These are phyloP conservation scores for Oryzaephilus surinamensis DNA, from an alignment of 1,140 invertebrate genomes.

Conservation along the genomic window DNA sequence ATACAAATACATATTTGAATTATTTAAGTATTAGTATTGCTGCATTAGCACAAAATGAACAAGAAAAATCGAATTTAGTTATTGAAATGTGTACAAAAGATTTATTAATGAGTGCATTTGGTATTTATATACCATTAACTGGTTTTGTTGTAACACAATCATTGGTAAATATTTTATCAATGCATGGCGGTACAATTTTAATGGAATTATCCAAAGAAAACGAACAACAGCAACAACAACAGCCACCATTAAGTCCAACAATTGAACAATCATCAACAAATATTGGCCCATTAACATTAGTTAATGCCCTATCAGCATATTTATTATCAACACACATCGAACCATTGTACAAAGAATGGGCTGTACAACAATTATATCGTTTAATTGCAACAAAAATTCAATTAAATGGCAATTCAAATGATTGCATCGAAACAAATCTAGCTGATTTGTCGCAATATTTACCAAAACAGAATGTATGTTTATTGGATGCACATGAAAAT, in stretches of 20 bases:
- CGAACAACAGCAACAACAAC: too few species aligned
- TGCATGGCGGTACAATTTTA: slow-evolving; percentile 36
- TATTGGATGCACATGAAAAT: slow-evolving; percentile 47
- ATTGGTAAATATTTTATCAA: slow-evolving; percentile 45
- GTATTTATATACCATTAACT: slow-evolving; percentile 21
- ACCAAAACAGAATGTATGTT: slow-evolving; percentile 33
- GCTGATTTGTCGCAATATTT: slow-evolving; percentile 41
- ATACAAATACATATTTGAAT: slow-evolving; percentile 37
- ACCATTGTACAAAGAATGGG: slow-evolving; percentile 46
- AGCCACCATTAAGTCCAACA: slow-evolving; percentile 9
- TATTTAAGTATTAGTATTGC: slow-evolving; percentile 47
- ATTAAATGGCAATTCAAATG: slow-evolving; percentile 21
- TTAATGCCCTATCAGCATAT: slow-evolving; percentile 54
- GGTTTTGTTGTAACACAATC: slow-evolving; percentile 51
- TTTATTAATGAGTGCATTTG: slow-evolving; percentile 35
- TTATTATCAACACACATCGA: slow-evolving; percentile 43
- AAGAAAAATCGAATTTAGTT: slow-evolving; percentile 43
- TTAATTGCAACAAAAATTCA: slow-evolving; percentile 30
- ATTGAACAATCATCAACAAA: slow-evolving; percentile 19
- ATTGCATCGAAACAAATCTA: slow-evolving; percentile 32
- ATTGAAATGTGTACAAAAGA: slow-evolving; percentile 53
- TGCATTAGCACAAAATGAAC: slow-evolving; percentile 45
- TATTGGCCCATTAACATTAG: slow-evolving; percentile 40
- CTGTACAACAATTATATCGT: slow-evolving; percentile 45
- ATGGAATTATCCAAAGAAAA: slow-evolving; percentile 36